Conservation (phyloP, 2,888 invertebrate species). For the Chymomyza fuscimana region DNA sequence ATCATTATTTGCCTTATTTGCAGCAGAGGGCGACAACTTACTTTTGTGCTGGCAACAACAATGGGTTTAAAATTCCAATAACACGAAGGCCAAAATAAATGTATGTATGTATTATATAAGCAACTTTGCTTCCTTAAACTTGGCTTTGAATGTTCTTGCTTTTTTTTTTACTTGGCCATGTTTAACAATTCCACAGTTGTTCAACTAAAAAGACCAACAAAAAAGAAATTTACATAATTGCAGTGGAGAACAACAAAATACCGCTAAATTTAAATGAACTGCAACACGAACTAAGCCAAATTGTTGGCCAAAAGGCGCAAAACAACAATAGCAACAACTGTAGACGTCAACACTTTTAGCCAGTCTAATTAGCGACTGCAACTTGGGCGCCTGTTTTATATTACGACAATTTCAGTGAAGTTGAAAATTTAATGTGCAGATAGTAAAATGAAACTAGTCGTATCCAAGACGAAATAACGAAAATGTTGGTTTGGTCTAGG, state of each 20-base stretch:
- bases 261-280: conserved; percentile 40
- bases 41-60: conserved; percentile 5
- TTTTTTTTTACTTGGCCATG: conserved; percentile 34
- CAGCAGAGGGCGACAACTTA: not conserved
- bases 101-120: not conserved
- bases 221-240: conserved; percentile 64
- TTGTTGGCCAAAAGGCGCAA: not conserved
- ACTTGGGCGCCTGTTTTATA: conserved; percentile 2
- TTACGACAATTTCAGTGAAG: not conserved
- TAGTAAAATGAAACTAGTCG: too few species aligned
- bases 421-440: not conserved
- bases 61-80: conserved; percentile 11
- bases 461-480: not conserved
- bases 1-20: conserved; percentile 34
- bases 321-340: conserved; percentile 3
- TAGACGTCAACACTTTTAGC: not conserved
- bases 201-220: conserved; percentile 24
- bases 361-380: conserved; percentile 26
- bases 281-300: conserved; percentile 1
- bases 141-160: conserved; percentile 39
- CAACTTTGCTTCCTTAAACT: not conserved
- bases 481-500: not conserved
- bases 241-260: not conserved
- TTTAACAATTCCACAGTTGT: conserved; percentile 58
- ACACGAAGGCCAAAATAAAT: not conserved